These are phyloP conservation scores for Drosophila emarginata DNA, from an alignment of 2,888 invertebrate species.

Conservation along the genomic window DNA sequence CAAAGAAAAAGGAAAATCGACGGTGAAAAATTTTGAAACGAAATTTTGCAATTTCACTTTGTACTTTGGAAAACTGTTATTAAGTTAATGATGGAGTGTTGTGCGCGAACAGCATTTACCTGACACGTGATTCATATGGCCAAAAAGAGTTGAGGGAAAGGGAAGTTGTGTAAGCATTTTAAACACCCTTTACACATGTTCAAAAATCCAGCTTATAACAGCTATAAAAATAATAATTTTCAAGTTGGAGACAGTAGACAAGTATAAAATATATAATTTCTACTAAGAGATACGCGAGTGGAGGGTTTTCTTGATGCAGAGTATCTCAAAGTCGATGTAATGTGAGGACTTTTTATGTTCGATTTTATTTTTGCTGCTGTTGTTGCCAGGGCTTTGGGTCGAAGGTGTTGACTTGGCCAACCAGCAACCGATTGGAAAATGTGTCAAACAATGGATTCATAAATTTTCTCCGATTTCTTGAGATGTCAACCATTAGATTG, in stretches of 20 bases:
- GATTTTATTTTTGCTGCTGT: background rate
- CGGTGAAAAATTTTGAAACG: slow-evolving; percentile 58
- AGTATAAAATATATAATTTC: no score
- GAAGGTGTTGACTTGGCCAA: slow-evolving; percentile 19
- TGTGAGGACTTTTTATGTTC: background rate
- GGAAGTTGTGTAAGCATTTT: background rate
- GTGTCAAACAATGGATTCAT: background rate
- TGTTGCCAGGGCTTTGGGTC: background rate
- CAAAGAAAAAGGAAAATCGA: slow-evolving; percentile 20
- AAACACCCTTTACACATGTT: background rate
- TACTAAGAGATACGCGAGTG: no score
- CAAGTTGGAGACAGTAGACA: background rate
- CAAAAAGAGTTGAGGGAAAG: slow-evolving; percentile 11
- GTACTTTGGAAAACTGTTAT: slow-evolving; percentile 73
- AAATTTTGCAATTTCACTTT: slow-evolving; percentile 76
- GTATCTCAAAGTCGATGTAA: background rate
- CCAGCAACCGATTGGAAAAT: background rate
- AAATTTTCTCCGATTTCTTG: background rate
- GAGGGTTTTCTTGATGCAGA: background rate
- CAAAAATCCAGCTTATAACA: no score
- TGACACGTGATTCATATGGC: slow-evolving; percentile 68
- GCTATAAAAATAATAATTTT: background rate
- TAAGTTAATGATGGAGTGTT: slow-evolving; percentile 78
- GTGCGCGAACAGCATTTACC: slow-evolving; percentile 60
- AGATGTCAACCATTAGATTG: background rate